Evolutionary conservation across 2,113 vertebrate genomes (phyloP).

Genomic region (Plecotus auritus): DNA sequence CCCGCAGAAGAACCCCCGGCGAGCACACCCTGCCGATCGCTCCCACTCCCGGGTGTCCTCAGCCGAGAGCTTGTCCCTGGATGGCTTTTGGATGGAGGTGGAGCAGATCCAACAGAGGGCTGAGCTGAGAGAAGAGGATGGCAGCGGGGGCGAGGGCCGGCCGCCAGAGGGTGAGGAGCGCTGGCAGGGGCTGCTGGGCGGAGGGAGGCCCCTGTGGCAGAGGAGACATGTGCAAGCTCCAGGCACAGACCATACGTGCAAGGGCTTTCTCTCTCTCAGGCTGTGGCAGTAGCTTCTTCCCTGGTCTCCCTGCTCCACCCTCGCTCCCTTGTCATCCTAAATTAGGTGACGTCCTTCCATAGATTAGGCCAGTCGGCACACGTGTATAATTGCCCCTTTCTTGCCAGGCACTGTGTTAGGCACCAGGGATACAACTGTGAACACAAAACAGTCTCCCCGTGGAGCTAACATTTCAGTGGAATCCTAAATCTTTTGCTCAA

Average conservation of each 20-base stretch:
- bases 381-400: background rate
- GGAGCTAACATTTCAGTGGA: background rate
- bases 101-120: slow-evolving; percentile 87
- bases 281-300: background rate
- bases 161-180: slow-evolving; percentile 86
- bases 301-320: background rate
- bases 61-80: slow-evolving; percentile 85
- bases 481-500: background rate
- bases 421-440: background rate
- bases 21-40: slow-evolving; percentile 77
- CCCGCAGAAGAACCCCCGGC: slow-evolving; percentile 77
- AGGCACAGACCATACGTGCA: no score
- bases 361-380: background rate
- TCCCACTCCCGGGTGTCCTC: slow-evolving; percentile 73
- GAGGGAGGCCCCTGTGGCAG: background rate
- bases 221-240: background rate
- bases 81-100: slow-evolving; percentile 91
- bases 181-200: background rate
- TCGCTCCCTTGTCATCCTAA: background rate
- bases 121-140: slow-evolving; percentile 81
- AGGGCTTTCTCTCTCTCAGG: background rate
- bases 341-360: background rate
- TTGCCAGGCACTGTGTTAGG: background rate
- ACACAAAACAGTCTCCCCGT: background rate
- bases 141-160: slow-evolving; percentile 81